phyloP scores from a whole-genome alignment of 2,797 vertebrate genomes.

The Mus spretus region DNA sequence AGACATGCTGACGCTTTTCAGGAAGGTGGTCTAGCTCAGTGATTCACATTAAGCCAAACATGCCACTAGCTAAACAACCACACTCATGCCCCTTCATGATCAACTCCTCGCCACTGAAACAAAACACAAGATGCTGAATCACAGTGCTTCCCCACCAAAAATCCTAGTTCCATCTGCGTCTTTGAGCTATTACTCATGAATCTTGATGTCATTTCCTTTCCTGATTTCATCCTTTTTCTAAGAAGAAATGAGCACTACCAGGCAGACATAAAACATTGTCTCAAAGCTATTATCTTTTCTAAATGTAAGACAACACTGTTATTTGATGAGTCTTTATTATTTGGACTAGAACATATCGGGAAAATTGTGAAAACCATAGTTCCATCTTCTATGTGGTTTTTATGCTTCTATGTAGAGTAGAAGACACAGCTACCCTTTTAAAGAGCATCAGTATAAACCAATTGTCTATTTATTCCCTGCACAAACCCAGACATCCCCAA shows the following conservation, averaged over 20 bases:
- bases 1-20: constrained; percentile 15
- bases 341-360: neutral
- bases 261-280: constrained; percentile 43
- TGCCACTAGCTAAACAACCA: constrained; percentile 58
- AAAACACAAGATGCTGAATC: constrained; percentile 39
- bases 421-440: neutral
- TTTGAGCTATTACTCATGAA: constrained; percentile 31
- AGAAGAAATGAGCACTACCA: constrained; percentile 45
- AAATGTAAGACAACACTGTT: constrained; percentile 45
- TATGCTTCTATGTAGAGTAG: neutral
- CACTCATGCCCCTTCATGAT: constrained; percentile 51
- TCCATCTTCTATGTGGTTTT: neutral
- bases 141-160: constrained; percentile 18
- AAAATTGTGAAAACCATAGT: neutral
- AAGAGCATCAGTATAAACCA: neutral
- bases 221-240: constrained; percentile 51
- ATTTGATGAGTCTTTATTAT: constrained; percentile 39
- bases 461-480: neutral
- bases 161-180: neutral
- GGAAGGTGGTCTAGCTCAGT: constrained; percentile 40
- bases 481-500: neutral
- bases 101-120: constrained; percentile 7
- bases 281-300: constrained; percentile 60
- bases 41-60: constrained; percentile 72
- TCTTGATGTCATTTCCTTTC: neutral